These are phyloP conservation scores for Brassicogethes aeneus DNA, from an alignment of 2,888 invertebrate species.

Conservation along the genomic window DNA sequence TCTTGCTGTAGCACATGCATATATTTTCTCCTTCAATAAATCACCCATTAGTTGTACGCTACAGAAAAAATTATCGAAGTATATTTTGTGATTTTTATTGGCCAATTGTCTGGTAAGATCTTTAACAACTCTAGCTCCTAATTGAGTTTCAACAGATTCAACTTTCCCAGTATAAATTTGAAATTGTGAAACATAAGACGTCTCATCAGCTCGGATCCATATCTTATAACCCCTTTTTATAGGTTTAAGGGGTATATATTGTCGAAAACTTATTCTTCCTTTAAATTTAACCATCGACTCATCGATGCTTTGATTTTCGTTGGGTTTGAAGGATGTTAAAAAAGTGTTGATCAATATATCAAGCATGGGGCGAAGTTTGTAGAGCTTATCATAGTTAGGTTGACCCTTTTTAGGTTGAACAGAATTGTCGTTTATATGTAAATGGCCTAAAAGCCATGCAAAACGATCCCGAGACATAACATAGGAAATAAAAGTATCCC, in stretches of 20 bases:
- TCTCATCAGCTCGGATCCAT: slow-evolving; percentile 7
- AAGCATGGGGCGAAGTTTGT: slow-evolving; percentile 4
- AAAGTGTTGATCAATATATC: neutral
- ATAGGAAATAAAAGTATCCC: slow-evolving; percentile 4
- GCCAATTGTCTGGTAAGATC: slow-evolving; percentile 13
- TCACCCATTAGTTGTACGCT: slow-evolving; percentile 12
- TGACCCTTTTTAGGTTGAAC: slow-evolving; percentile 5
- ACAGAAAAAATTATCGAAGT: slow-evolving; percentile 8
- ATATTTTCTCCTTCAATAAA: slow-evolving; percentile 15
- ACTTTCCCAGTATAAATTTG: slow-evolving; percentile 28
- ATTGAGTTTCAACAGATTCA: slow-evolving; percentile 24
- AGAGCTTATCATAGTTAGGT: too few species aligned
- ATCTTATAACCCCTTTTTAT: neutral
- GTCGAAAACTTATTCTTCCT: neutral
- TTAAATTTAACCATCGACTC: slow-evolving; percentile 6
- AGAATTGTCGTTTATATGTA: slow-evolving; percentile 7
- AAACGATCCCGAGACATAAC: slow-evolving; percentile 6
- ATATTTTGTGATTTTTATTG: slow-evolving; percentile 13
- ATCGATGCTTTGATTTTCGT: slow-evolving; percentile 2
- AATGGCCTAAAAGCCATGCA: slow-evolving; percentile 3
- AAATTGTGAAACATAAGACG: slow-evolving; percentile 23
- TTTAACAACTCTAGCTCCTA: slow-evolving; percentile 14
- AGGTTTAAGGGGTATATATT: neutral
- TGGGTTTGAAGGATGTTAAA: neutral
- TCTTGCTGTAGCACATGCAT: slow-evolving; percentile 21